These are phyloP conservation scores for Aplysina aerophoba DNA, from an alignment of 37 sponge, comb jelly and placozoan species.

Conservation along the genomic window DNA sequence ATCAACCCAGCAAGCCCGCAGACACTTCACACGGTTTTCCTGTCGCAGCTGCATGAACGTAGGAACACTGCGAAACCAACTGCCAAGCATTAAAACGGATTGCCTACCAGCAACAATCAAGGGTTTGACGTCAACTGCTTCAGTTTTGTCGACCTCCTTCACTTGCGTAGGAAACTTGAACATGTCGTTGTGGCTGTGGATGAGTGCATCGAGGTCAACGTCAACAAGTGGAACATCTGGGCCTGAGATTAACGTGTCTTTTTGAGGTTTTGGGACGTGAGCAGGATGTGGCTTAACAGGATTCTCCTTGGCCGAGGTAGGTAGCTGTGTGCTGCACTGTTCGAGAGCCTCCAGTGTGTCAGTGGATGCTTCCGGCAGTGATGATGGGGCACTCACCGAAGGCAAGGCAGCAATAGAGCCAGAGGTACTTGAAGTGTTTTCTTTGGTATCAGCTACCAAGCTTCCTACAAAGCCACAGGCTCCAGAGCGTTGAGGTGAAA, in stretches of 20 bases:
- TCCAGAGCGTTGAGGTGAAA: no score
- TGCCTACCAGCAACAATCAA: neutral
- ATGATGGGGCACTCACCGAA: no score
- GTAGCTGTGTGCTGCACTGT: no score
- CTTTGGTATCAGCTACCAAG: no score
- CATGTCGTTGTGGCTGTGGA: neutral
- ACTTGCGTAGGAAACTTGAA: neutral
- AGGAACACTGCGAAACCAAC: neutral
- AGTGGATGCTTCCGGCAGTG: no score
- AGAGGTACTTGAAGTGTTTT: no score
- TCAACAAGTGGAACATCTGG: conserved; percentile 2
- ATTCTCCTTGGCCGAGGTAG: no score
- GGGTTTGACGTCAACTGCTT: neutral
- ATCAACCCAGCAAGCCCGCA: conserved; percentile 12
- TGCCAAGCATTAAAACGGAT: neutral
- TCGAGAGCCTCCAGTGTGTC: no score
- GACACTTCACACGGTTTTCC: neutral
- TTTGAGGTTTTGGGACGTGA: no score
- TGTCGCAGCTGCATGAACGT: conserved; percentile 15
- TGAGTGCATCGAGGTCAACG: neutral
- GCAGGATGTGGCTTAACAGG: no score
- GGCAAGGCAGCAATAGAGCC: no score
- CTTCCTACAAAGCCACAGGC: no score
- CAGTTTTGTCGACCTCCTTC: neutral
- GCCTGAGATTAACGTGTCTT: neutral